Base-by-base conservation (phyloP, 37 sponge, comb jelly and placozoan species). In the Cliona cf. orientalis region DNA sequence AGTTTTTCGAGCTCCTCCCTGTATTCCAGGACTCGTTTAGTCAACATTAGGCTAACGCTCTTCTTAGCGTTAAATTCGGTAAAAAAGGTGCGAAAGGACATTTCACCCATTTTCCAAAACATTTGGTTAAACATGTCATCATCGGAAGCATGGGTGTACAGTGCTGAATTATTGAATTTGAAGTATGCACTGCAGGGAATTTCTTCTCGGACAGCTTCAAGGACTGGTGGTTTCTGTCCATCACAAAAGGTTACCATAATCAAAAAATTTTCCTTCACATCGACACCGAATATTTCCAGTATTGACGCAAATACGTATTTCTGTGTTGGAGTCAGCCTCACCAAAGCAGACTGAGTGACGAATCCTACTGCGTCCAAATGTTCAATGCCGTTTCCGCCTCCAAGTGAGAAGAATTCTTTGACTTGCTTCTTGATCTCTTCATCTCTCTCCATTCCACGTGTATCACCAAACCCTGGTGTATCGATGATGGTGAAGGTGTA, bases 181-280 rank as follows among this genome's bases (percentile, higher is more conserved):
- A 88, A 92, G 41, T 37, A 59, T 53, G 64, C 46, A 6, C 31
- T 22, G 60, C 60, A 80, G 1, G 83, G 80, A n/a, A 93, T 68
- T 5, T 79, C 71, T 22, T 53, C 86, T 46, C 65, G 73, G 36
- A 89, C 56, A 25, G 90, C 90, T 58, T 41, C 80, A 14, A 93
- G 31, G 0, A 89, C 80, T 36, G 90, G 90, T 31, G 90, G 90
- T 23, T 72, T 58, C 17, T 57, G 41, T 1, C 86, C 83, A 86
- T 93, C 94, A 37, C 87, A 90, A 89, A 93, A 93, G 1, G 94
- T 93, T 36, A 49, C 66, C 94, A 93, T 93, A 26, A 93, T 61
- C 36, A 93, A 86, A 11, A 92, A 75, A 44, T 90, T 90, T 14
- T 65, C 41, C 0, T 22, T 55, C 0, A 90, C 43, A 65, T 90